A percentile compares a stretch with the other conserved stretches of the same genome.
phyloP scores from a whole-genome alignment of 2,113 vertebrate genomes.

The Pangasianodon hypophthalmus region DNA sequence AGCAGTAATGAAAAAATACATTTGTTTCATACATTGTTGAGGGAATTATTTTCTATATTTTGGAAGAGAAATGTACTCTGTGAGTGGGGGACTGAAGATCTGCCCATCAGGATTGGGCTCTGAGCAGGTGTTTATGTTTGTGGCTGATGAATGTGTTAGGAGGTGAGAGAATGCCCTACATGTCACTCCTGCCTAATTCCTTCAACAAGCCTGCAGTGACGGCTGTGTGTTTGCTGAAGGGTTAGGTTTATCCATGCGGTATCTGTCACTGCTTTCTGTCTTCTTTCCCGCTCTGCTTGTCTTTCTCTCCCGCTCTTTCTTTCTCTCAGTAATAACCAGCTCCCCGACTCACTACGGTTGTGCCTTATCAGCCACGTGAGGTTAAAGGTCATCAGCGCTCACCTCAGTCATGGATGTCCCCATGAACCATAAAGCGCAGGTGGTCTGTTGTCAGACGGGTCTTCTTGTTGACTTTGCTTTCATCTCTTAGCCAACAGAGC shows the following conservation, averaged over 20 bases:
- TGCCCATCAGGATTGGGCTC: background rate
- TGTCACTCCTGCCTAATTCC: conserved; percentile 58
- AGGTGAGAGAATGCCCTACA: conserved; percentile 35
- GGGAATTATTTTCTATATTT: background rate
- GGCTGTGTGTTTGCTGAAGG: conserved; percentile 57
- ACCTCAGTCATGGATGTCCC: conserved; percentile 37
- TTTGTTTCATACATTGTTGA: background rate
- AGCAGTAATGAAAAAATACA: background rate
- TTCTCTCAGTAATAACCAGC: background rate
- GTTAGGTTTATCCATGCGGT: conserved; percentile 61
- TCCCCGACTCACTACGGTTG: conserved; percentile 29
- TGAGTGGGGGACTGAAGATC: background rate
- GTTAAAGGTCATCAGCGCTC: conserved; percentile 37
- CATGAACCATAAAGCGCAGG: conserved; percentile 33
- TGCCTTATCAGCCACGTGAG: conserved; percentile 31
- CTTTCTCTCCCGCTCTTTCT: background rate
- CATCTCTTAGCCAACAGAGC: conserved; percentile 22
- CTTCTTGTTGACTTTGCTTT: conserved; percentile 37
- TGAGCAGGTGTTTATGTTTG: conserved; percentile 55
- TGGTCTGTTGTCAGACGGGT: conserved; percentile 27
- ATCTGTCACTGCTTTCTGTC: conserved; percentile 57
- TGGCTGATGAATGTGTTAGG: conserved; percentile 41
- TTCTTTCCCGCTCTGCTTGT: conserved; percentile 42
- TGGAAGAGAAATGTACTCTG: background rate
- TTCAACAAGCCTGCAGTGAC: conserved; percentile 56